These are phyloP conservation scores for Drosophila setosimentum DNA, from an alignment of 2,888 invertebrate genomes.

Conservation along the genomic window DNA sequence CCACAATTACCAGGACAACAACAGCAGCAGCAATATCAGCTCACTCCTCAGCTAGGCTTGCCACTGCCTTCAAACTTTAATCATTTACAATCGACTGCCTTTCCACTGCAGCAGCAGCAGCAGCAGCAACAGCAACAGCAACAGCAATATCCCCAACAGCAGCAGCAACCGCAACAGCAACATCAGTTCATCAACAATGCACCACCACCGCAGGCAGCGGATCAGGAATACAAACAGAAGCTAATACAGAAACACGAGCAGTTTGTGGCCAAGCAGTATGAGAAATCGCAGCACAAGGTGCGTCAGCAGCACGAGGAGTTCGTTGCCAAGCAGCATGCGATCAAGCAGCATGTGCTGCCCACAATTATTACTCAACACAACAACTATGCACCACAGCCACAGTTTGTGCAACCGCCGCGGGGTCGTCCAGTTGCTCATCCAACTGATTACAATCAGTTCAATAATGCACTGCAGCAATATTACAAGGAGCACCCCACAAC, in stretches of 20 bases:
- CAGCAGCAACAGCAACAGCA: constrained; percentile 69
- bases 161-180: constrained; percentile 43
- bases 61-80: constrained; percentile 76
- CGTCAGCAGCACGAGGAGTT: constrained; percentile 90
- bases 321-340: constrained; percentile 89
- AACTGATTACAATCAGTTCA: constrained; percentile 88
- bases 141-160: constrained; percentile 37
- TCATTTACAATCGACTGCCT: constrained; percentile 69
- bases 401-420: constrained; percentile 81
- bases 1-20: constrained; percentile 47
- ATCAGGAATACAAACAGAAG: constrained; percentile 90
- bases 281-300: constrained; percentile 91
- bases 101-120: constrained; percentile 65
- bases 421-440: constrained; percentile 86
- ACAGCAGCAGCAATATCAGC: constrained; percentile 63
- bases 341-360: constrained; percentile 85
- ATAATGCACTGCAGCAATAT: constrained; percentile 89
- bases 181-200: constrained; percentile 61
- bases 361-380: constrained; percentile 82
- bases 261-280: constrained; percentile 91
- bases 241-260: constrained; percentile 91
- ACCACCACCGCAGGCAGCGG: constrained; percentile 80
- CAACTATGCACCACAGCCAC: constrained; percentile 62
- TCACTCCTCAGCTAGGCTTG: constrained; percentile 78
- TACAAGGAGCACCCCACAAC: constrained; percentile 90